phyloP scores from a whole-genome alignment of 1,140 invertebrate genomes.

The Pseudomyrmex gracilis region DNA sequence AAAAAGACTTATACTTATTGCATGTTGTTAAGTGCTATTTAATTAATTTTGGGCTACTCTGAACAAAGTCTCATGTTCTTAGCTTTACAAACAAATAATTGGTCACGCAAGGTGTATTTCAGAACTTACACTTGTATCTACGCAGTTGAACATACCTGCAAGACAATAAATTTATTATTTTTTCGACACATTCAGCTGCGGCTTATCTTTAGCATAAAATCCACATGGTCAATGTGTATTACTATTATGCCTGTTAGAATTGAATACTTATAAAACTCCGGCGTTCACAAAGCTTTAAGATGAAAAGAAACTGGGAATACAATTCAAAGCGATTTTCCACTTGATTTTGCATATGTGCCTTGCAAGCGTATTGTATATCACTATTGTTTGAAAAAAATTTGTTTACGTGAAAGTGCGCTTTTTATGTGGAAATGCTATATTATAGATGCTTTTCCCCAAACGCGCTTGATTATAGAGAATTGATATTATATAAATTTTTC shows the following conservation, averaged over 20 bases:
- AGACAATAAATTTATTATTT: slow-evolving; percentile 41
- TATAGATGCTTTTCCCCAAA: slow-evolving; percentile 39
- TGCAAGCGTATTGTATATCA: neutral
- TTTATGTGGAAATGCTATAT: slow-evolving; percentile 20
- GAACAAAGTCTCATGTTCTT: slow-evolving; percentile 34
- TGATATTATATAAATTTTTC: slow-evolving; percentile 3
- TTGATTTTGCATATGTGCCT: slow-evolving; percentile 51
- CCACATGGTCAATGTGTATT: slow-evolving; percentile 16
- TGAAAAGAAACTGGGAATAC: slow-evolving; percentile 18
- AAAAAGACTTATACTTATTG: neutral
- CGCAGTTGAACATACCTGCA: slow-evolving; percentile 45
- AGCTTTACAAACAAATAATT: neutral
- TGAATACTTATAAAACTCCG: slow-evolving; percentile 57
- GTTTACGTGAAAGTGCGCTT: neutral
- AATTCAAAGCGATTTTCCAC: slow-evolving; percentile 42
- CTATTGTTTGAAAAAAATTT: slow-evolving; percentile 31
- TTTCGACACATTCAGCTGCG: slow-evolving; percentile 32
- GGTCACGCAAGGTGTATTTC: neutral
- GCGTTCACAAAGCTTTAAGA: slow-evolving; percentile 68
- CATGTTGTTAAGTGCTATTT: neutral
- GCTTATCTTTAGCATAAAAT: slow-evolving; percentile 28
- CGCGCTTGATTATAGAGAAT: slow-evolving; percentile 12
- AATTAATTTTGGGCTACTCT: slow-evolving; percentile 2
- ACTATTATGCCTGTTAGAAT: slow-evolving; percentile 37
- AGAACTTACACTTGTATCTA: slow-evolving; percentile 29